These are phyloP conservation scores for Tetragnatha versicolor DNA, from an alignment of 1,140 invertebrate genomes.

Conservation along the genomic window DNA sequence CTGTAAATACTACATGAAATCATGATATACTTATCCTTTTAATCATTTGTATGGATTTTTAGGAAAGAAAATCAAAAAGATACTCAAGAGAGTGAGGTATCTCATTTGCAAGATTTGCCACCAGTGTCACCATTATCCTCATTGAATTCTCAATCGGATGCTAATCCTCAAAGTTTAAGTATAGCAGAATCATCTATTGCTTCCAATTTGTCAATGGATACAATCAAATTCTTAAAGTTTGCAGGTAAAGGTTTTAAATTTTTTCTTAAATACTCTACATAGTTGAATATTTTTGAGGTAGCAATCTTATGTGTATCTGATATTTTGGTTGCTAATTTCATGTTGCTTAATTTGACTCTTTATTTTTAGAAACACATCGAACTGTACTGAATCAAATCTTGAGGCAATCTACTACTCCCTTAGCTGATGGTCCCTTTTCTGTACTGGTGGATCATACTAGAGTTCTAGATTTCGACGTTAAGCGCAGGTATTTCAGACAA, in stretches of 20 bases:
- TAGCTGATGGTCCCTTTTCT: slow-evolving; percentile 88
- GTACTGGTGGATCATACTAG: slow-evolving; percentile 89
- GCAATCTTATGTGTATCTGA: neutral
- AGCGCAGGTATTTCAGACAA: slow-evolving; percentile 87
- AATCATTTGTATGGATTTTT: neutral
- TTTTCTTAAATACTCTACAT: neutral
- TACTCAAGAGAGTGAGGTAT: slow-evolving; percentile 67
- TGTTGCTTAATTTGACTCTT: neutral
- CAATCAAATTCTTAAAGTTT: slow-evolving; percentile 81
- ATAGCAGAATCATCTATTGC: neutral
- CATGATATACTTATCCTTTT: too few species aligned
- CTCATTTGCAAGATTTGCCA: slow-evolving; percentile 68
- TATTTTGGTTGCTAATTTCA: neutral
- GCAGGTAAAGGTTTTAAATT: slow-evolving; percentile 68
- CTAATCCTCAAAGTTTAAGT: neutral
- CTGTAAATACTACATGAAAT: too few species aligned
- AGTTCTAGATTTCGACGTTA: slow-evolving; percentile 92
- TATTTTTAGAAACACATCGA: slow-evolving; percentile 78
- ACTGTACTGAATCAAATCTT: slow-evolving; percentile 92
- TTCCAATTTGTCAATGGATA: slow-evolving; percentile 63
- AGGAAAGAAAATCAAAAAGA: slow-evolving; percentile 57
- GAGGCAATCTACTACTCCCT: slow-evolving; percentile 82
- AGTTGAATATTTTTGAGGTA: neutral
- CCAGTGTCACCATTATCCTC: slow-evolving; percentile 66
- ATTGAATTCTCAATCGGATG: slow-evolving; percentile 15